phyloP scores from a whole-genome alignment of 2,797 vertebrate species.

The Oreochromis mossambicus region DNA sequence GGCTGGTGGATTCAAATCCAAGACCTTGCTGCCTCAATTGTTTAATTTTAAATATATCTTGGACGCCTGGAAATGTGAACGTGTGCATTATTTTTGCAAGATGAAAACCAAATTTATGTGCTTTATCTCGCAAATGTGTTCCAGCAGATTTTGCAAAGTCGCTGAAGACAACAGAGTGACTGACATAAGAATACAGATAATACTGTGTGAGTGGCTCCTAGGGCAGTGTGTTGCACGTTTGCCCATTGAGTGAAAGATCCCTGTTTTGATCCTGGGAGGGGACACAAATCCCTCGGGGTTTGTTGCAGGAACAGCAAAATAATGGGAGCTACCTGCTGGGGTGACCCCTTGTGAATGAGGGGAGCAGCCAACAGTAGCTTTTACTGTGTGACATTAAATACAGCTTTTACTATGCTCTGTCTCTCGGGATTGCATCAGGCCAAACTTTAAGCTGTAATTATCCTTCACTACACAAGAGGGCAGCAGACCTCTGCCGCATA shows the following conservation, averaged over 20 bases:
- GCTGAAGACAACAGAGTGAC: background rate
- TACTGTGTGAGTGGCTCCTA: background rate
- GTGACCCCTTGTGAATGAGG: background rate
- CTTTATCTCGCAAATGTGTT: background rate
- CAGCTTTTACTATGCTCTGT: background rate
- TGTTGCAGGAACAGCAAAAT: background rate
- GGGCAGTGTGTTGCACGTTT: background rate
- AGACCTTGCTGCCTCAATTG: background rate
- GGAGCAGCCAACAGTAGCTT: background rate
- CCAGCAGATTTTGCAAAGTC: background rate
- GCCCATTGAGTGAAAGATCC: background rate
- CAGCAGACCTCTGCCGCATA: conserved; percentile 55
- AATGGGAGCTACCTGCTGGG: background rate
- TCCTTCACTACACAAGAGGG: conserved; percentile 46
- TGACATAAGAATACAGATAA: background rate
- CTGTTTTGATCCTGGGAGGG: background rate
- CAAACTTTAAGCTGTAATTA: background rate
- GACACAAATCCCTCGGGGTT: background rate
- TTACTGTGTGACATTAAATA: background rate
- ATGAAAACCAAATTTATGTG: background rate
- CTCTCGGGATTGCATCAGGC: background rate
- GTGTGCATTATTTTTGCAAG: background rate
- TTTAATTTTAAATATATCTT: background rate
- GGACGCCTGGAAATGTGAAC: background rate
- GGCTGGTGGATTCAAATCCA: background rate